A percentile compares a stretch with the other conserved stretches of the same genome.
phyloP scores from a whole-genome alignment of 1,140 invertebrate genomes.

The Araneus ventricosus region DNA sequence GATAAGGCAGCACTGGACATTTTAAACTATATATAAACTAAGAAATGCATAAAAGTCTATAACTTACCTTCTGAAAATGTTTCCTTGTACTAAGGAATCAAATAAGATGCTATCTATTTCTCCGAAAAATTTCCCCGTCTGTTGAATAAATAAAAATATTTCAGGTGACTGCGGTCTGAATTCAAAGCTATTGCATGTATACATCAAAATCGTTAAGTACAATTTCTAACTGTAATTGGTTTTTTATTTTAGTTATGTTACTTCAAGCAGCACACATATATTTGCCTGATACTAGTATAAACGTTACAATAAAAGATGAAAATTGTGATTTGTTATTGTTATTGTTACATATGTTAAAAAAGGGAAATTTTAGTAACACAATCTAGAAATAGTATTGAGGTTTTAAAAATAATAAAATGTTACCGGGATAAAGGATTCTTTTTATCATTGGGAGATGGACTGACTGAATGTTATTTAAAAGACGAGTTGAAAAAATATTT shows the following conservation, averaged over 20 bases:
- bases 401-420: no score
- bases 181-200: conserved; percentile 1
- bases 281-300: not conserved
- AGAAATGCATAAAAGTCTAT: no score
- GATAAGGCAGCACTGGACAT: no score
- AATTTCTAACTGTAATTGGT: not conserved
- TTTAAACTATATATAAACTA: no score
- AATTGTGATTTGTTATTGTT: no score
- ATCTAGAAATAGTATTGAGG: no score
- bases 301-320: not conserved
- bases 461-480: no score
- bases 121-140: conserved; percentile 87
- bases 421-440: no score
- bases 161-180: conserved; percentile 37
- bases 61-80: conserved; percentile 88
- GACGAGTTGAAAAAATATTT: no score
- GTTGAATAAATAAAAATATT: conserved; percentile 71
- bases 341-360: no score
- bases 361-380: no score
- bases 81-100: conserved; percentile 93
- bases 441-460: no score
- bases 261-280: not conserved
- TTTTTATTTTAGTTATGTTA: not conserved
- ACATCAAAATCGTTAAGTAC: not conserved
- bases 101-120: conserved; percentile 96